Evolutionary conservation across 2,797 vertebrate species (phyloP).

Genomic region (Harpagifer antarcticus): DNA sequence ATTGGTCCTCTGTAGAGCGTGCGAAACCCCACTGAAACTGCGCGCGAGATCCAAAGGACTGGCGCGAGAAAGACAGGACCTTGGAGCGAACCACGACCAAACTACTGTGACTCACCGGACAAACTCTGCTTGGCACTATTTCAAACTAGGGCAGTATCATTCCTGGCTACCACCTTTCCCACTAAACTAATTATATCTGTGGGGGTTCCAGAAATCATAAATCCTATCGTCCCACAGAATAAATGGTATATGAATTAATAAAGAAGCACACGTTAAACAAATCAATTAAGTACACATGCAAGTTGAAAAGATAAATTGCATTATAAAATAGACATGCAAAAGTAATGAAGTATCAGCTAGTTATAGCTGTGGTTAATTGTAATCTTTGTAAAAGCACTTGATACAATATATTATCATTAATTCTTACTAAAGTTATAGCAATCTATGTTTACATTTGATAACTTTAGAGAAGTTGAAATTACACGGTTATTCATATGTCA

Average conservation of each 20-base stretch:
- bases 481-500: not conserved
- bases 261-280: too few species aligned
- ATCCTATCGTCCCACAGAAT: too few species aligned
- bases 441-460: not conserved
- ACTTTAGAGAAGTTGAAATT: not conserved
- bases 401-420: too few species aligned
- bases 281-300: too few species aligned
- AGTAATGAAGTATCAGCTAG: too few species aligned
- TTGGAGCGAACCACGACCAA: not conserved
- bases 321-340: too few species aligned
- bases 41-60: slow-evolving; percentile 62
- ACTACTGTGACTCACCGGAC: not conserved
- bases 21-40: slow-evolving; percentile 39
- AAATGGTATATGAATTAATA: too few species aligned
- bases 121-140: not conserved
- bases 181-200: not conserved
- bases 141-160: not conserved
- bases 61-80: slow-evolving; percentile 54
- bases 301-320: too few species aligned
- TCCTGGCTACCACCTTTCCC: not conserved
- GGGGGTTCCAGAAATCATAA: too few species aligned
- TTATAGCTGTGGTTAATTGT: too few species aligned
- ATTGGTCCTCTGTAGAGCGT: slow-evolving; percentile 61
- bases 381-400: too few species aligned
- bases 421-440: too few species aligned